Percentiles rank a stretch among this genome's conserved stretches.
These are phyloP conservation scores for Deilephila porcellus DNA, from an alignment of 2,888 invertebrate genomes.

Conservation along the genomic window DNA sequence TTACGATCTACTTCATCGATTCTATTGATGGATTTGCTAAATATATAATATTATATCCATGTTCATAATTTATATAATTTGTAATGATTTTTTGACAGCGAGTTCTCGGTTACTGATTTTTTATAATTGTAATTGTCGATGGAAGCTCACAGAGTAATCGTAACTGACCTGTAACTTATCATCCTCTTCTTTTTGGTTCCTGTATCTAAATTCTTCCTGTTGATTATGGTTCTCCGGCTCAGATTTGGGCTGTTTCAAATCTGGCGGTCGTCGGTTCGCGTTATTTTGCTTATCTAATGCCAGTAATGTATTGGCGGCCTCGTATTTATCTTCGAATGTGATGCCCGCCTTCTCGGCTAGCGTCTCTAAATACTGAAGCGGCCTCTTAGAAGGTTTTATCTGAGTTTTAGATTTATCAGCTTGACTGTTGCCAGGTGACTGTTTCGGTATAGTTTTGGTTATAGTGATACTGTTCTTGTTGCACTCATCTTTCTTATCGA, in stretches of 20 bases:
- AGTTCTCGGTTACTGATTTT: no score
- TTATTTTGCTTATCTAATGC: slow-evolving; percentile 87
- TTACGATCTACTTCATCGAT: neutral
- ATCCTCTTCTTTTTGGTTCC: slow-evolving; percentile 79
- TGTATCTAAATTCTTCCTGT: slow-evolving; percentile 72
- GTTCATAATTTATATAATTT: no score
- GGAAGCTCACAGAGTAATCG: neutral
- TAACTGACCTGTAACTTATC: slow-evolving; percentile 72
- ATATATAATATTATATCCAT: neutral
- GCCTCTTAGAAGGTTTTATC: slow-evolving; percentile 67
- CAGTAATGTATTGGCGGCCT: slow-evolving; percentile 86
- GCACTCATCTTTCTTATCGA: slow-evolving; percentile 77
- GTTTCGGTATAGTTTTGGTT: slow-evolving; percentile 73
- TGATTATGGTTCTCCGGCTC: slow-evolving; percentile 69
- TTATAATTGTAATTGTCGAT: no score
- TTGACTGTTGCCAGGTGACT: slow-evolving; percentile 62
- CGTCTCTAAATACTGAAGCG: slow-evolving; percentile 88
- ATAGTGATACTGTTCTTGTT: slow-evolving; percentile 83
- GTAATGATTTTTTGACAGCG: neutral
- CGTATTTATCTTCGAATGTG: slow-evolving; percentile 90
- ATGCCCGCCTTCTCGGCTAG: slow-evolving; percentile 90
- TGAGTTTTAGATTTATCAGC: slow-evolving; percentile 66
- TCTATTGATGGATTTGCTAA: neutral
- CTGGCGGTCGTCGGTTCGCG: slow-evolving; percentile 69
- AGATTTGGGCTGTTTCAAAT: slow-evolving; percentile 71